A percentile compares a stretch with the other conserved stretches of the same genome.
phyloP scores from a whole-genome alignment of 1,140 invertebrate genomes.

The Cherax quadricarinatus region DNA sequence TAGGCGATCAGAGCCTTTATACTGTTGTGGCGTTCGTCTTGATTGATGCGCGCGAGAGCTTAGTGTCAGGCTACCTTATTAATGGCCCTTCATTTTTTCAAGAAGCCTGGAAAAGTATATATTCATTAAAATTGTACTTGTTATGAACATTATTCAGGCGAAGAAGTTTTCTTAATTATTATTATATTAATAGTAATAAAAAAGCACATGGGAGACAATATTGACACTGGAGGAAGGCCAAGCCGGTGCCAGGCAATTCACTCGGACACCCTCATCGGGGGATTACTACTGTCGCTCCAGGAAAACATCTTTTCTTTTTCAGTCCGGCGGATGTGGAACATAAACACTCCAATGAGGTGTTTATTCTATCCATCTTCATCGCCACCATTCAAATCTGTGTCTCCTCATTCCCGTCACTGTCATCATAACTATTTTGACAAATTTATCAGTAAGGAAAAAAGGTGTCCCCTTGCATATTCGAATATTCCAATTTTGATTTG shows the following conservation, averaged over 20 bases:
- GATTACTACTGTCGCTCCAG: not conserved
- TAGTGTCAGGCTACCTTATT: not conserved
- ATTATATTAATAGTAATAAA: not conserved
- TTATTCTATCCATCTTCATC: not conserved
- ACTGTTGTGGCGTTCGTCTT: not conserved
- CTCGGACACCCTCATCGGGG: not conserved
- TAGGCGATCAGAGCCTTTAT: constrained; percentile 1
- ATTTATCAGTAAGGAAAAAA: not conserved
- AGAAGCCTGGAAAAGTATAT: not conserved
- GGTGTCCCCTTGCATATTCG: too few species aligned
- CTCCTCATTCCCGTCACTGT: too few species aligned
- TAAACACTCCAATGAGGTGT: constrained; percentile 4
- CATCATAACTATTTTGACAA: not conserved
- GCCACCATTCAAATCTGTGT: not conserved
- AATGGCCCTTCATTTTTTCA: not conserved
- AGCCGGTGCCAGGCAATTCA: not conserved
- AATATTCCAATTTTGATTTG: too few species aligned
- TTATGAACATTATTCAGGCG: too few species aligned
- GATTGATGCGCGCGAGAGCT: not conserved
- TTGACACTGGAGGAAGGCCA: not conserved
- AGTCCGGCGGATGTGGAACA: not conserved
- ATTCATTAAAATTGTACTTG: too few species aligned
- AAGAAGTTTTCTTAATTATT: too few species aligned
- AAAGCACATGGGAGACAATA: not conserved
- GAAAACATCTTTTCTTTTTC: constrained; percentile 1